Percentiles rank a stretch among this genome's conserved stretches.
phyloP scores from a whole-genome alignment of 2,888 invertebrate species.

The Parnassius smintheus region DNA sequence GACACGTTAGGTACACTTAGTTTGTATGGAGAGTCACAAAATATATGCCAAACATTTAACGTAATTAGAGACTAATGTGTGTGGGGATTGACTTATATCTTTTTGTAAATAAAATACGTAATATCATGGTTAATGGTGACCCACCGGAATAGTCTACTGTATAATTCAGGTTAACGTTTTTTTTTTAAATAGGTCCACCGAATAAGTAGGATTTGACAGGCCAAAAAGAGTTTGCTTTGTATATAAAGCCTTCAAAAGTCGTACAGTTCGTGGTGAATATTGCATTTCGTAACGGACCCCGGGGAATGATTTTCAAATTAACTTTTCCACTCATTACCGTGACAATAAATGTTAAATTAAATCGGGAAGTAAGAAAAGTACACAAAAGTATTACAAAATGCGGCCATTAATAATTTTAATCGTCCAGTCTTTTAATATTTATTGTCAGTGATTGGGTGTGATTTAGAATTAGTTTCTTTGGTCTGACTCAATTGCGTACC shows the following conservation, averaged over 20 bases:
- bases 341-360: conserved; percentile 5
- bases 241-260: conserved; percentile 55
- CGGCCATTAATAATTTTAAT: background rate
- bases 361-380: too few relatives aligned
- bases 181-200: conserved; percentile 56
- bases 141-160: conserved; percentile 71
- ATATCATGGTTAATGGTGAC: conserved; percentile 48
- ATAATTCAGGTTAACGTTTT: conserved; percentile 41
- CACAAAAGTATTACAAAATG: background rate
- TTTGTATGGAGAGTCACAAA: conserved; percentile 74
- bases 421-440: conserved; percentile 1
- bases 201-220: conserved; percentile 64
- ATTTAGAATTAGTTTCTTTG: background rate
- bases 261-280: conserved; percentile 29
- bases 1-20: conserved; percentile 63
- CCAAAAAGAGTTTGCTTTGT: conserved; percentile 74
- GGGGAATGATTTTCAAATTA: background rate
- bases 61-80: conserved; percentile 51
- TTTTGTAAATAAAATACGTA: conserved; percentile 71
- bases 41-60: conserved; percentile 75
- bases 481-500: conserved; percentile 4
- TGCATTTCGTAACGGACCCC: conserved; percentile 25
- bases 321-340: background rate
- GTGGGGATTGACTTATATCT: conserved; percentile 42
- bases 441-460: background rate